phyloP scores from a whole-genome alignment of 2,113 vertebrate species.

The Lontra canadensis region DNA sequence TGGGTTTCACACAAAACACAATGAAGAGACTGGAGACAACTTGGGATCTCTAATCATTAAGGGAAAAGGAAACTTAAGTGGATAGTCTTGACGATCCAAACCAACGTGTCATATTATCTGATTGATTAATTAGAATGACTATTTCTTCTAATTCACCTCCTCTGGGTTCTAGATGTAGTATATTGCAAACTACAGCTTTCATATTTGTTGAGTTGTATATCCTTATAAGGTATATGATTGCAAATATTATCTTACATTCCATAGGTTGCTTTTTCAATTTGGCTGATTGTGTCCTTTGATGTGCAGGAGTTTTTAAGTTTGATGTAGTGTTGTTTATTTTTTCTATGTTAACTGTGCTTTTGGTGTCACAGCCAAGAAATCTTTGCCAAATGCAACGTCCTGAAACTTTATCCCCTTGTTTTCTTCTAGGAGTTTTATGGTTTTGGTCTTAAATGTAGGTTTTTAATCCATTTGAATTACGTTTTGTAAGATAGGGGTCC shows the following conservation, averaged over 20 bases:
- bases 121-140: neutral
- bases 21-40: neutral
- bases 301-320: neutral
- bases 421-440: neutral
- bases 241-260: neutral
- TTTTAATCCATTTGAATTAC: neutral
- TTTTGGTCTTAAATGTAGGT: neutral
- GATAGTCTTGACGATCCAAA: neutral
- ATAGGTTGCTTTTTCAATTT: neutral
- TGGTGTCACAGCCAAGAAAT: neutral
- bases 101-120: neutral
- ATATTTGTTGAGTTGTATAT: neutral
- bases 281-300: neutral
- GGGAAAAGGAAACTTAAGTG: neutral
- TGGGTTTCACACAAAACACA: neutral
- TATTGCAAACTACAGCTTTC: neutral
- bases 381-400: neutral
- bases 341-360: neutral
- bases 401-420: neutral
- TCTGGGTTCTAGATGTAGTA: neutral
- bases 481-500: neutral
- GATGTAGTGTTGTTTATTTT: neutral
- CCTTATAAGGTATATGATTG: neutral
- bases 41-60: neutral
- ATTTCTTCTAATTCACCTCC: neutral